Percentiles rank a stretch among this genome's conserved stretches.
phyloP scores from a whole-genome alignment of 1,140 invertebrate species.

The Lepidurus packardi region DNA sequence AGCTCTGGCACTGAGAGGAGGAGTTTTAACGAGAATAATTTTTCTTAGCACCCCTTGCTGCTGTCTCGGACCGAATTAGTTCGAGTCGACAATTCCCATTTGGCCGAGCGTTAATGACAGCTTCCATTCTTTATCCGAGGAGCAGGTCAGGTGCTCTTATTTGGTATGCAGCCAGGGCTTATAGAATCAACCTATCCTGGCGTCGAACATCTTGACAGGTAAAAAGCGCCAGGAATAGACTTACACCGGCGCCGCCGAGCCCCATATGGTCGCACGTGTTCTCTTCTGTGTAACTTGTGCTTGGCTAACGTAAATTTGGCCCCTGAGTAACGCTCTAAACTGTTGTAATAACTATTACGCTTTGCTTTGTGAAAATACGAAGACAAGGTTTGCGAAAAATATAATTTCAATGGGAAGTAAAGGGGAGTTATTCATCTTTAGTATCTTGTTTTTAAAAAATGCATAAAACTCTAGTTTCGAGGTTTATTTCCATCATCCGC shows the following conservation, averaged over 20 bases:
- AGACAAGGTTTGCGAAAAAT: no score
- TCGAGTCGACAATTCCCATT: constrained; percentile 18
- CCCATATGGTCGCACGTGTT: not conserved
- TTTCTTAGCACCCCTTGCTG: constrained; percentile 10
- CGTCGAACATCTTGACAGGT: not conserved
- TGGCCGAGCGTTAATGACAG: constrained; percentile 5
- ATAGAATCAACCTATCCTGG: not conserved
- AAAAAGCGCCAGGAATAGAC: not conserved
- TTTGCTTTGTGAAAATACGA: no score
- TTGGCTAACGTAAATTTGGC: not conserved
- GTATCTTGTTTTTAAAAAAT: no score
- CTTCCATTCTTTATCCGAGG: constrained; percentile 18
- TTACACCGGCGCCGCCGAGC: not conserved
- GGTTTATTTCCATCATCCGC: no score
- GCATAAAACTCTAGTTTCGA: no score
- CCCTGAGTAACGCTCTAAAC: not conserved
- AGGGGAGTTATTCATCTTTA: no score
- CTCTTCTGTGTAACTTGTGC: not conserved
- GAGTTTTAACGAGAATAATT: not conserved
- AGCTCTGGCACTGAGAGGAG: not conserved
- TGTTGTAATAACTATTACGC: not conserved
- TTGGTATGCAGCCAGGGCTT: constrained; percentile 16
- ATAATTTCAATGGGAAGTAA: no score
- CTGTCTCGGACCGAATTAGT: constrained; percentile 18
- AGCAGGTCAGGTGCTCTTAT: constrained; percentile 11